These are phyloP conservation scores for Meleagris gallopavo DNA, from an alignment of 2,113 vertebrate species.

Conservation along the genomic window DNA sequence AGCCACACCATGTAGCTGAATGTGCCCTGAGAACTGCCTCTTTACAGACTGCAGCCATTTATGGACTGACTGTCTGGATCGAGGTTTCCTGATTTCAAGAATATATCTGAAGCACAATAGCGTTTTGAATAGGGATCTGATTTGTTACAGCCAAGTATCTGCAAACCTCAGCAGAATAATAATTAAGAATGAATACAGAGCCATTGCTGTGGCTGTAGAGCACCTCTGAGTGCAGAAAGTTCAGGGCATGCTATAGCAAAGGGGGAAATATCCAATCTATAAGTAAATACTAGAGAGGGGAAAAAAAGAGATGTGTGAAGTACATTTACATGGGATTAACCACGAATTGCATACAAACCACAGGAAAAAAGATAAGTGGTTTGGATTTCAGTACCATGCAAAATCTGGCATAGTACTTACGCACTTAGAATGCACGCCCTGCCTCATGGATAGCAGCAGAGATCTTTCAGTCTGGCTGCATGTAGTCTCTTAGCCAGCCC, in stretches of 20 bases:
- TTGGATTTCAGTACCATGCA: background rate
- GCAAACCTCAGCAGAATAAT: conserved; percentile 51
- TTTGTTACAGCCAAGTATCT: conserved; percentile 39
- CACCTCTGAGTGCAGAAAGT: background rate
- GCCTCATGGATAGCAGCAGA: background rate
- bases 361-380: background rate
- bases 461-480: background rate
- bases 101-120: background rate
- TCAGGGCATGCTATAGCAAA: background rate
- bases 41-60: background rate
- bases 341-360: background rate
- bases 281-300: background rate
- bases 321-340: background rate
- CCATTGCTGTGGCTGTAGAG: background rate
- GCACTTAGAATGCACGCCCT: background rate
- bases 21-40: background rate
- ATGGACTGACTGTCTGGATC: background rate
- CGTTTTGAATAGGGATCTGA: background rate
- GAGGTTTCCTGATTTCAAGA: conserved; percentile 9
- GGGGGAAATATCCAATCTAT: background rate
- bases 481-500: background rate
- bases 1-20: background rate
- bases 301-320: background rate
- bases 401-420: background rate
- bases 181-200: conserved; percentile 24